Evolutionary conservation across 2,113 vertebrate genomes (phyloP), one percentile per base, ranked within the genome.

Genomic region (Rhinichthys klamathensis): DNA sequence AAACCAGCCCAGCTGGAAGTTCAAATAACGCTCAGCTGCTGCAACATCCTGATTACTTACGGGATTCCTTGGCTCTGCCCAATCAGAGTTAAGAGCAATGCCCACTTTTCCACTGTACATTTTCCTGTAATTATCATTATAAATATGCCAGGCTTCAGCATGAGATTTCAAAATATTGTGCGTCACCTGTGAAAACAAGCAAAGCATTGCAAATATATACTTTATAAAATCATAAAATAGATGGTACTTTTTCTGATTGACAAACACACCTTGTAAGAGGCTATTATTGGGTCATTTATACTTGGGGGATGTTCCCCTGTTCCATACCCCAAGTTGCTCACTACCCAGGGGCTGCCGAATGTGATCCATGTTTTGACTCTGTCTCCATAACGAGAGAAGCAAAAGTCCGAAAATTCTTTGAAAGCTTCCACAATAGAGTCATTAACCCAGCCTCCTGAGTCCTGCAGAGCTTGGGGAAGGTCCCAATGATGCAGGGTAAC

Each of bases 1-100:
- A 92, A 98, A 99, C 96, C 97, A 98, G 88, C 98, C 98, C 49
- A 99, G 93, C 96, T 96, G 98, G 90, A 97, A 97, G 76, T 98
- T 95, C 83, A 99, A 87, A 92, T 96, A 98, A 72, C 95, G 96
- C 79, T 98, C 95, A 2, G 97, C 93, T 51, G 97, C 97, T 23
- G 51, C 89, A 73, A 95, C 6, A 0, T 98, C 97, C 87, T 96
- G 94, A 0, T 89, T 72, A 46, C 6, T 94, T 84, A 85, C 13
- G 3, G 93, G 86, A 58, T 93, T 88, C 38, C 65, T 85, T 16
- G 98, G 97, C 60, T 97, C 96, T 27, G 94, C 97, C 98, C 98
- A 99, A 82, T 98, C 96, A 0, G 97, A 97, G 87, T 98, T 97
- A 51, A 99, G 89, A 74, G 97, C 96, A 58, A 99, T 96, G 77